Conservation (phyloP, 2,113 vertebrate genomes). For the Rattus norvegicus region DNA sequence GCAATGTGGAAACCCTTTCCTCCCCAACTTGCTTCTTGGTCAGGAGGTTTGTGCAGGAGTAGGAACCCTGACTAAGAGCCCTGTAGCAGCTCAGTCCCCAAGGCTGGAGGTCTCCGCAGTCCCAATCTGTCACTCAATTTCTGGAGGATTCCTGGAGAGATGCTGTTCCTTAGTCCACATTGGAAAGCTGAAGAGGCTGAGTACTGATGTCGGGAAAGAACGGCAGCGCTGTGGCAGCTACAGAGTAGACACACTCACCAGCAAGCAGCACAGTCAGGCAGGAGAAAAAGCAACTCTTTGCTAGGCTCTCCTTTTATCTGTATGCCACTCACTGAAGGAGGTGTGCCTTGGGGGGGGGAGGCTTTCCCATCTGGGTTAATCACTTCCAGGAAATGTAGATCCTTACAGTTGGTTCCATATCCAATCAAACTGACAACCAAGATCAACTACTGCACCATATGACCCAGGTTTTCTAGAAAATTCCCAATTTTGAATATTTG, state of each 20-base stretch:
- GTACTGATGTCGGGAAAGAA: neutral
- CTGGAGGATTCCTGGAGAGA: neutral
- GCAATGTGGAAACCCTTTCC: too few species aligned
- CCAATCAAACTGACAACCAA: neutral
- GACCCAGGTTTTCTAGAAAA: slow-evolving; percentile 28
- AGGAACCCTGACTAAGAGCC: too few species aligned
- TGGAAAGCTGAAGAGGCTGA: neutral
- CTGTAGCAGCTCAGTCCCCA: neutral
- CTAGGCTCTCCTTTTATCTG: neutral
- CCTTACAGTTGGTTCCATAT: neutral
- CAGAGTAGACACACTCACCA: neutral
- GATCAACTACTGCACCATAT: neutral
- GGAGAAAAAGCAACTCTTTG: neutral
- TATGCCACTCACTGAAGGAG: neutral
- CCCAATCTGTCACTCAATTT: neutral
- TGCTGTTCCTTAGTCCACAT: neutral
- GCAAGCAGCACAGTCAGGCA: neutral
- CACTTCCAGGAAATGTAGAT: neutral
- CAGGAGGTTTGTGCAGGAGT: too few species aligned
- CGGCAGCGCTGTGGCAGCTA: neutral
- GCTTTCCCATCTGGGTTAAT: neutral
- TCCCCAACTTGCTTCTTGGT: too few species aligned
- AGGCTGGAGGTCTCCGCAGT: neutral
- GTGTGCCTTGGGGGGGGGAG: neutral
- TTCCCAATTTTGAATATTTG: slow-evolving; percentile 44